These are phyloP conservation scores for Parambassis ranga DNA, from an alignment of 2,797 vertebrate species.

Conservation along the genomic window DNA sequence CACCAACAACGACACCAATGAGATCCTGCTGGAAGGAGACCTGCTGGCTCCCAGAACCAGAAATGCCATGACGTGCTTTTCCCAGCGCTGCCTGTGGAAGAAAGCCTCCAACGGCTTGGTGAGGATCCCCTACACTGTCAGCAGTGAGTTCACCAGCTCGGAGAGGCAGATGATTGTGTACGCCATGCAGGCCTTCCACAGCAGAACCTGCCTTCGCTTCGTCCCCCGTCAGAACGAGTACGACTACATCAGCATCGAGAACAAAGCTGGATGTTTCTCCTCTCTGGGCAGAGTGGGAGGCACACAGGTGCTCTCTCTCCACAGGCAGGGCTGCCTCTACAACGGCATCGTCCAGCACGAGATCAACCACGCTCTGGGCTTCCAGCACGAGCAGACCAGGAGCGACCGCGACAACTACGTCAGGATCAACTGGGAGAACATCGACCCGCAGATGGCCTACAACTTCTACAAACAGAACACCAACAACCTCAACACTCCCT, in stretches of 20 bases:
- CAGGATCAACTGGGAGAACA: slow-evolving; percentile 74
- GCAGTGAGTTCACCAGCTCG: too few species aligned
- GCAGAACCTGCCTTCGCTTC: slow-evolving; percentile 42
- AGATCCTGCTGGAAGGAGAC: slow-evolving; percentile 49
- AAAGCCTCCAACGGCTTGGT: slow-evolving; percentile 21
- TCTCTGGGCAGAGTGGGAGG: slow-evolving; percentile 68
- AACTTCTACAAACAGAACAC: slow-evolving; percentile 69
- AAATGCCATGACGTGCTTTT: slow-evolving; percentile 35
- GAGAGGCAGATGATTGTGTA: slow-evolving; percentile 20
- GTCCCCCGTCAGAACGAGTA: slow-evolving; percentile 2
- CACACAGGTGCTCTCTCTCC: slow-evolving; percentile 71
- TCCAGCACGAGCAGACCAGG: slow-evolving; percentile 74
- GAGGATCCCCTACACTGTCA: too few species aligned
- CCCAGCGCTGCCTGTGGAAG: slow-evolving; percentile 21
- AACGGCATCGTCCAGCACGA: slow-evolving; percentile 73
- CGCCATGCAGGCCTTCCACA: background rate
- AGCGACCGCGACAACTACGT: slow-evolving; percentile 74
- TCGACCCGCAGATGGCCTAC: slow-evolving; percentile 17
- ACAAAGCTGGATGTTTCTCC: slow-evolving; percentile 63
- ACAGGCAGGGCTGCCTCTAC: slow-evolving; percentile 65
- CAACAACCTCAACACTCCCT: slow-evolving; percentile 71
- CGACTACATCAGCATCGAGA: slow-evolving; percentile 41
- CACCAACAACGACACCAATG: slow-evolving; percentile 28
- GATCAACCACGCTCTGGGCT: too few species aligned
- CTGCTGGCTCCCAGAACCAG: slow-evolving; percentile 33